Percentiles rank a stretch among this genome's conserved stretches.
Conservation (phyloP, 2,888 invertebrate genomes). For the Drosophila paramelanica region DNA sequence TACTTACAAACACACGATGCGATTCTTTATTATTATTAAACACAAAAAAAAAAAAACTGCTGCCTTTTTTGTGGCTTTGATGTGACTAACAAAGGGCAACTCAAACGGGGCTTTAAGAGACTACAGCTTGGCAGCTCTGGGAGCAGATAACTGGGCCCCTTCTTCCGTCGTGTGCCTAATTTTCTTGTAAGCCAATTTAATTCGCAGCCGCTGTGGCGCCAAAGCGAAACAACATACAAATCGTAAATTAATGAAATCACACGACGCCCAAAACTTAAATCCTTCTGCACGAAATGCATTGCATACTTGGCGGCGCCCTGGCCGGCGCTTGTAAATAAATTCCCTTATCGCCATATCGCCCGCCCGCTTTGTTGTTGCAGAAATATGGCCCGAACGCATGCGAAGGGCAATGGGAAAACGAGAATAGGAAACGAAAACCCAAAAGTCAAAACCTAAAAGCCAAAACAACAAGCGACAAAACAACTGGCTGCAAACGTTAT, state of each 20-base stretch:
- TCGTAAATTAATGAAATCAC: conserved; percentile 78
- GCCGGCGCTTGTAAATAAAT: conserved; percentile 72
- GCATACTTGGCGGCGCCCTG: conserved; percentile 55
- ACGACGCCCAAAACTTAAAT: conserved; percentile 66
- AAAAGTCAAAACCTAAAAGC: conserved; percentile 44
- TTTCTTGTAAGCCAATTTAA: conserved; percentile 72
- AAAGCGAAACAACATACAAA: conserved; percentile 34
- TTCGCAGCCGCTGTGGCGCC: conserved; percentile 68
- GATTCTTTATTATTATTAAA: conserved; percentile 76
- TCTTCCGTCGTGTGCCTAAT: conserved; percentile 45
- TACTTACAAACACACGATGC: conserved; percentile 60
- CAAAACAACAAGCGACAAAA: conserved; percentile 37
- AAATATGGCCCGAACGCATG: conserved; percentile 75
- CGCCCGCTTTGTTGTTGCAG: conserved; percentile 55
- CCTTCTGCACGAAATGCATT: conserved; percentile 61
- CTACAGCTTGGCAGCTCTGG: conserved; percentile 14
- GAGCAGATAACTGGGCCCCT: conserved; percentile 6
- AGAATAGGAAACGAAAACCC: conserved; percentile 2
- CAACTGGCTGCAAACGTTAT: conserved; percentile 52
- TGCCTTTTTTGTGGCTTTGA: conserved; percentile 46
- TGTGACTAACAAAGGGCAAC: conserved; percentile 39
- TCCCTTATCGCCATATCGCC: conserved; percentile 69
- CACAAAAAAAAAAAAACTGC: conserved; percentile 45
- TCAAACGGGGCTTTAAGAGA: conserved; percentile 48
- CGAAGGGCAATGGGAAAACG: conserved; percentile 40